Evolutionary conservation across 2,888 invertebrate genomes (phyloP).

Genomic region (Acrobasis suavella): DNA sequence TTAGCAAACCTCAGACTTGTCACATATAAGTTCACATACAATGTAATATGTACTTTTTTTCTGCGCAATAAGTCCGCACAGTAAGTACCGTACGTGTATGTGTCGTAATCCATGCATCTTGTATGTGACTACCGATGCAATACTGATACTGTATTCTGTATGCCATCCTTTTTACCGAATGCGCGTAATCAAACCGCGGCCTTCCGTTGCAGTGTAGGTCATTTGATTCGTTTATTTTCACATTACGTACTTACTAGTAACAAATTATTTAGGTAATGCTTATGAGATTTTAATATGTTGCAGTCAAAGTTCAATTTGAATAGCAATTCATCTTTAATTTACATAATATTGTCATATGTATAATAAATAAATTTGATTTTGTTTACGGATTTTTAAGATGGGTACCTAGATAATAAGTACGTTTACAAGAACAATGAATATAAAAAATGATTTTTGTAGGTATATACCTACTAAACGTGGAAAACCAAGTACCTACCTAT

Average conservation of each 20-base stretch:
- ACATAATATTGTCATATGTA: too few species aligned
- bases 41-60: slow-evolving; percentile 1
- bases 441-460: too few species aligned
- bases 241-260: slow-evolving; percentile 6
- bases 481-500: too few species aligned
- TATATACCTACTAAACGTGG: too few species aligned
- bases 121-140: slow-evolving; percentile 3
- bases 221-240: slow-evolving; percentile 13
- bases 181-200: slow-evolving; percentile 27
- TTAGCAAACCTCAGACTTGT: background rate
- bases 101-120: slow-evolving; percentile 17
- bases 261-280: background rate
- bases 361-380: too few species aligned
- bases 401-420: too few species aligned
- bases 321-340: background rate
- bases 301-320: background rate
- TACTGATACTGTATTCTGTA: slow-evolving; percentile 10
- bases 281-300: background rate
- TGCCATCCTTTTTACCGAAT: slow-evolving; percentile 20
- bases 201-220: slow-evolving; percentile 20
- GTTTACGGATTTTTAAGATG: too few species aligned
- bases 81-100: slow-evolving; percentile 4
- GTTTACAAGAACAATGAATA: too few species aligned
- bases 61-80: slow-evolving; percentile 13
- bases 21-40: background rate